Conservation (phyloP, 2,113 vertebrate genomes). For the Notechis scutatus region DNA sequence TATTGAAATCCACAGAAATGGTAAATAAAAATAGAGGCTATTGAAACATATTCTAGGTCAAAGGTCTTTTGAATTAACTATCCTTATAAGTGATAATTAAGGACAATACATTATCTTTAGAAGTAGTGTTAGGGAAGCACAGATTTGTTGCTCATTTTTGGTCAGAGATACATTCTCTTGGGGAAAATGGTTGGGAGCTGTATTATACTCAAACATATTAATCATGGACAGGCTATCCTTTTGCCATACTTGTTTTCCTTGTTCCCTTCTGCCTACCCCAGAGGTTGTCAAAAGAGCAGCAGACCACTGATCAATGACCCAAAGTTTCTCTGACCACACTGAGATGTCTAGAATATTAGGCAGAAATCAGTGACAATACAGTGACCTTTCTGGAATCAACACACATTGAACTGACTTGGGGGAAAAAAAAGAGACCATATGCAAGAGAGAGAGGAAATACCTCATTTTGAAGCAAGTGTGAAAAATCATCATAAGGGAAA, state of each 20-base stretch:
- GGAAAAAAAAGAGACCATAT: background rate
- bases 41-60: background rate
- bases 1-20: background rate
- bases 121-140: background rate
- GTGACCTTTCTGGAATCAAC: background rate
- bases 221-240: no score
- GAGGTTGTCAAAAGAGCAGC: background rate
- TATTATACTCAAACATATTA: background rate
- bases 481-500: background rate
- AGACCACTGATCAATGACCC: background rate
- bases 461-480: background rate
- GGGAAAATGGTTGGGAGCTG: background rate
- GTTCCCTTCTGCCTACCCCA: no score
- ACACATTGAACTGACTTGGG: background rate
- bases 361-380: background rate
- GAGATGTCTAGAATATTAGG: background rate
- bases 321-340: background rate
- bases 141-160: background rate
- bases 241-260: background rate
- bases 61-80: background rate
- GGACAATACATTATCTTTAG: background rate
- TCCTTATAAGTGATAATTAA: background rate
- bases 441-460: background rate
- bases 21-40: background rate
- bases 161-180: background rate